Percentiles rank a stretch among this genome's conserved stretches.
phyloP scores from a whole-genome alignment of 2,888 invertebrate species.

The Physocephala rufipes region DNA sequence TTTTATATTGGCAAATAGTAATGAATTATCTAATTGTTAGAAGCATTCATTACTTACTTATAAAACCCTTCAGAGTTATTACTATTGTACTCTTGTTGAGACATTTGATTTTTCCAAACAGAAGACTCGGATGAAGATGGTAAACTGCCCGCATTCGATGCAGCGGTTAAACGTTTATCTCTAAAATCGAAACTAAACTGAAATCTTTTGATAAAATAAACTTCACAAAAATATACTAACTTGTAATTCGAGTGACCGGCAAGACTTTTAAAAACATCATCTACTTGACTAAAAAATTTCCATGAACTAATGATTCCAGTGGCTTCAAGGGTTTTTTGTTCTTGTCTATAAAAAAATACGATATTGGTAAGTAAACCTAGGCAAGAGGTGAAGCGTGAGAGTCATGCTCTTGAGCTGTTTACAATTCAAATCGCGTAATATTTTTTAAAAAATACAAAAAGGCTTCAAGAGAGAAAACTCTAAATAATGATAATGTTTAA shows the following conservation, averaged over 20 bases:
- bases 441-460: too few relatives aligned
- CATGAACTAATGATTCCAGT: conserved; percentile 64
- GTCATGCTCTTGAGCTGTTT: too few relatives aligned
- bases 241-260: conserved; percentile 62
- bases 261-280: conserved; percentile 64
- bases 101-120: conserved; percentile 66
- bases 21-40: too few relatives aligned
- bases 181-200: conserved; percentile 44
- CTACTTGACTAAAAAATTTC: conserved; percentile 64
- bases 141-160: conserved; percentile 62
- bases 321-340: conserved; percentile 64
- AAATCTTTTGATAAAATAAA: not conserved
- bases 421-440: too few relatives aligned
- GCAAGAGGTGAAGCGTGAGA: too few relatives aligned
- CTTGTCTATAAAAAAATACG: too few relatives aligned
- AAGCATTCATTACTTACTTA: conserved; percentile 53
- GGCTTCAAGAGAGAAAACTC: too few relatives aligned
- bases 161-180: conserved; percentile 64
- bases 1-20: too few relatives aligned
- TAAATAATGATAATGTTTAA: too few relatives aligned
- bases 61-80: conserved; percentile 65
- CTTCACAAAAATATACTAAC: conserved; percentile 40
- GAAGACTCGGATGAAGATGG: conserved; percentile 63
- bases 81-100: conserved; percentile 64
- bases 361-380: too few relatives aligned